A percentile compares a stretch with the other conserved stretches of the same genome.
phyloP scores from a whole-genome alignment of 2,113 vertebrate genomes.

The Antechinus flavipes region DNA sequence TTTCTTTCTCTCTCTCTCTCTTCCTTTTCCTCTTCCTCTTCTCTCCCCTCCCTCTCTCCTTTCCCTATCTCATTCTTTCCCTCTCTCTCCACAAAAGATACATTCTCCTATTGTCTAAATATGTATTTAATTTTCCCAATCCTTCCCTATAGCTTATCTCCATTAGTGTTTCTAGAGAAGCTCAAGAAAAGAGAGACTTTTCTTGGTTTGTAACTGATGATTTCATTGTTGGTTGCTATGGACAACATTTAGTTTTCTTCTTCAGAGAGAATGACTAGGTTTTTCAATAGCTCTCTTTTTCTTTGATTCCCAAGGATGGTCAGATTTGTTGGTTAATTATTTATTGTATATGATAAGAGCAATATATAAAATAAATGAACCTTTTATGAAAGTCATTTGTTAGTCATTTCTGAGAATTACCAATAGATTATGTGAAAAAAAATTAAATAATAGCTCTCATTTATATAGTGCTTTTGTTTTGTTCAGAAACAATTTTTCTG shows the following conservation, averaged over 20 bases:
- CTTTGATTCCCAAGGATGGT: conserved; percentile 56
- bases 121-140: conserved; percentile 45
- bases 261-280: conserved; percentile 36
- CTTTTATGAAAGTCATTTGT: conserved; percentile 35
- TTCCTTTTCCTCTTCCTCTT: background rate
- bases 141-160: conserved; percentile 41
- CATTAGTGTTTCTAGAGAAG: conserved; percentile 46
- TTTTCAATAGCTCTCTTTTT: conserved; percentile 52
- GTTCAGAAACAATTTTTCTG: too few species aligned
- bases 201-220: conserved; percentile 50
- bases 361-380: conserved; percentile 45
- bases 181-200: conserved; percentile 32
- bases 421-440: background rate
- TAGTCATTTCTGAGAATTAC: conserved; percentile 15
- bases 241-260: conserved; percentile 58
- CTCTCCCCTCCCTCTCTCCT: too few species aligned
- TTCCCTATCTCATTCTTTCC: background rate
- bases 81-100: background rate
- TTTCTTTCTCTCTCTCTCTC: background rate
- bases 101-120: conserved; percentile 8
- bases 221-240: conserved; percentile 32
- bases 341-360: conserved; percentile 42
- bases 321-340: conserved; percentile 36
- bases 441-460: background rate
- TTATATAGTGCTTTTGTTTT: background rate